phyloP scores from a whole-genome alignment of 2,113 vertebrate species.

The Oryzias woworae region DNA sequence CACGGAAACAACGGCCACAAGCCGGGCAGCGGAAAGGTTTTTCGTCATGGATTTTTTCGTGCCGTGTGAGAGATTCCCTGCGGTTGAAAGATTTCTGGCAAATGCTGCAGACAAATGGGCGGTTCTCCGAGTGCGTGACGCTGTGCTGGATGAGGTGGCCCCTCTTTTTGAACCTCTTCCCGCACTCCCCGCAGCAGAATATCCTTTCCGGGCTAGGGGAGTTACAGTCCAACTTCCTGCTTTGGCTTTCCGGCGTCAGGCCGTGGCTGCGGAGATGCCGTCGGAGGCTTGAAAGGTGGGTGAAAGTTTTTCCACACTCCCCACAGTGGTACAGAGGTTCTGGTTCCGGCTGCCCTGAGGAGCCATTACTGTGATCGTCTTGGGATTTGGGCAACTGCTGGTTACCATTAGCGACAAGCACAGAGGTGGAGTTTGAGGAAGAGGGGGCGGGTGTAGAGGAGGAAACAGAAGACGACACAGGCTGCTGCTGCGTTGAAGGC shows the following conservation, averaged over 20 bases:
- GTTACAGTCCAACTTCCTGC: constrained; percentile 65
- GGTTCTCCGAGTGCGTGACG: constrained; percentile 90
- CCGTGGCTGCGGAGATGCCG: constrained; percentile 80
- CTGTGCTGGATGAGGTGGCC: constrained; percentile 93
- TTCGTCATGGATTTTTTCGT: constrained; percentile 90
- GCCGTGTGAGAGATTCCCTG: constrained; percentile 88
- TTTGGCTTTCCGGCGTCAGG: constrained; percentile 63
- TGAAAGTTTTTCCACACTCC: constrained; percentile 81
- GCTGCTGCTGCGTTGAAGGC: constrained; percentile 69
- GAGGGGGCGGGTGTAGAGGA: constrained; percentile 73
- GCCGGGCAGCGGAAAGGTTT: constrained; percentile 86
- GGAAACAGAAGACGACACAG: constrained; percentile 71
- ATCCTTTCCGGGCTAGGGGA: constrained; percentile 79
- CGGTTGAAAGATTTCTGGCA: constrained; percentile 92
- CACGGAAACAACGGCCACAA: constrained; percentile 89
- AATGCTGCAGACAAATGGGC: constrained; percentile 85
- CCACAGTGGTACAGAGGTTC: constrained; percentile 80
- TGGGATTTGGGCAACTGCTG: constrained; percentile 70
- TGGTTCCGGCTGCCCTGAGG: constrained; percentile 68
- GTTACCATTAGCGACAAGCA: constrained; percentile 75
- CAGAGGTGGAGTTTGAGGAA: constrained; percentile 75
- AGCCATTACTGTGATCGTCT: constrained; percentile 57
- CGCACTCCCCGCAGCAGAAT: constrained; percentile 86
- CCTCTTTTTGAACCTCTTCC: constrained; percentile 90
- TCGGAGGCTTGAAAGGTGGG: constrained; percentile 79